phyloP scores from a whole-genome alignment of 2,113 vertebrate genomes.

The Lepidiolamprologus cunningtoni region DNA sequence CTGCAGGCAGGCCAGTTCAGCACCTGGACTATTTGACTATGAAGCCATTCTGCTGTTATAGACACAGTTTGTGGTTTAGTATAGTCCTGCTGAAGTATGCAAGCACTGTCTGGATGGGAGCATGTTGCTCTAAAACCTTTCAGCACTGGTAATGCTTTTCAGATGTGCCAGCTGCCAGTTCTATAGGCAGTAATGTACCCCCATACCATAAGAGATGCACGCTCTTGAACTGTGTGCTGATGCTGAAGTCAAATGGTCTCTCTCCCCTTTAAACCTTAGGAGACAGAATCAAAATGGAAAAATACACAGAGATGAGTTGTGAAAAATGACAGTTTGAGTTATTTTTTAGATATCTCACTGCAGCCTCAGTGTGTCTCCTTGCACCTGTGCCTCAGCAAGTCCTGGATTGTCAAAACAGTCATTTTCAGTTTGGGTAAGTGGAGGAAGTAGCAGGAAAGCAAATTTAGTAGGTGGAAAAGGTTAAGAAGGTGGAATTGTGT shows the following conservation, averaged over 20 bases:
- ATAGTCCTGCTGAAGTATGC: neutral
- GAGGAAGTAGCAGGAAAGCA: neutral
- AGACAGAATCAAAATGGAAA: neutral
- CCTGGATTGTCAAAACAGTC: neutral
- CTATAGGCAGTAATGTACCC: neutral
- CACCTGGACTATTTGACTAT: neutral
- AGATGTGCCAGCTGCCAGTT: neutral
- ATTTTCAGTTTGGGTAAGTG: neutral
- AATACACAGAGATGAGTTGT: neutral
- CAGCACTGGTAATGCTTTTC: neutral
- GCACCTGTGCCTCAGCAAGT: neutral
- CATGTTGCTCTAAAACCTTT: neutral
- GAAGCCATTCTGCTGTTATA: neutral
- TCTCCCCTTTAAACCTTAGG: neutral
- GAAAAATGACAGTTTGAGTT: neutral
- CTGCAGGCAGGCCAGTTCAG: neutral
- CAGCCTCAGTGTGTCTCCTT: neutral
- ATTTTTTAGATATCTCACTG: neutral
- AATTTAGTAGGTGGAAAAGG: neutral
- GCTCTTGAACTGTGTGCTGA: neutral
- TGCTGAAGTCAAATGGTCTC: neutral
- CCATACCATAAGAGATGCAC: neutral
- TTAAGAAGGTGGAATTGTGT: neutral
- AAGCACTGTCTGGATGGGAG: neutral
- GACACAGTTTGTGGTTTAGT: neutral